Conservation (phyloP, 2,888 invertebrate genomes). For the Apodemia zela region DNA sequence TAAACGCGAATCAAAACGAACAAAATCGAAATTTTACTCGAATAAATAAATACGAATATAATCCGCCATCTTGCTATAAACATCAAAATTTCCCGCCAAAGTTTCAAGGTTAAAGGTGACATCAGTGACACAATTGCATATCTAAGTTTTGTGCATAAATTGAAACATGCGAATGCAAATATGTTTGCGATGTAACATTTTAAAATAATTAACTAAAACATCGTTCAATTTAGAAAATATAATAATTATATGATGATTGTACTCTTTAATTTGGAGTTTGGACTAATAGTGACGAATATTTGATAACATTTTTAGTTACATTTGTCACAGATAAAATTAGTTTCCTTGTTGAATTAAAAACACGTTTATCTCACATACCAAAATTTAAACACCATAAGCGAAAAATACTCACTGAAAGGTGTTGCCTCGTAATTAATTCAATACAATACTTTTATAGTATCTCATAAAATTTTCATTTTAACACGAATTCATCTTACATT, state of each 20-base stretch:
- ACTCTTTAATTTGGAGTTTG: background rate
- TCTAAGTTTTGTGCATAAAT: constrained; percentile 33
- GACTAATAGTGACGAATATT: constrained; percentile 23
- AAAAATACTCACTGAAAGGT: too few species aligned
- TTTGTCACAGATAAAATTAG: constrained; percentile 35
- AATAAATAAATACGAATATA: constrained; percentile 30
- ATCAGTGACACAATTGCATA: constrained; percentile 44
- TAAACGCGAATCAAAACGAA: constrained; percentile 53
- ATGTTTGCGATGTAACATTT: background rate
- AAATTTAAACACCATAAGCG: too few species aligned
- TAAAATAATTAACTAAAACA: too few species aligned
- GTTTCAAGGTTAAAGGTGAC: constrained; percentile 42
- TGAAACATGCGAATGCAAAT: background rate
- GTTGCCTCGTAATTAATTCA: too few species aligned
- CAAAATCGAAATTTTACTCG: constrained; percentile 44
- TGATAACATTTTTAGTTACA: constrained; percentile 21
- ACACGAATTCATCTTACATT: too few species aligned
- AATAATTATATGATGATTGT: background rate
- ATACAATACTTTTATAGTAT: too few species aligned
- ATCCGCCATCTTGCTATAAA: constrained; percentile 29
- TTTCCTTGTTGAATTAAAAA: constrained; percentile 3
- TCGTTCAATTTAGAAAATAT: too few species aligned
- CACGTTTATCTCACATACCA: background rate
- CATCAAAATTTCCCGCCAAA: constrained; percentile 34
- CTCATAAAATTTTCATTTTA: too few species aligned